Evolutionary conservation across 2,888 invertebrate genomes (phyloP).

Genomic region (Agrenia bidenticulata): DNA sequence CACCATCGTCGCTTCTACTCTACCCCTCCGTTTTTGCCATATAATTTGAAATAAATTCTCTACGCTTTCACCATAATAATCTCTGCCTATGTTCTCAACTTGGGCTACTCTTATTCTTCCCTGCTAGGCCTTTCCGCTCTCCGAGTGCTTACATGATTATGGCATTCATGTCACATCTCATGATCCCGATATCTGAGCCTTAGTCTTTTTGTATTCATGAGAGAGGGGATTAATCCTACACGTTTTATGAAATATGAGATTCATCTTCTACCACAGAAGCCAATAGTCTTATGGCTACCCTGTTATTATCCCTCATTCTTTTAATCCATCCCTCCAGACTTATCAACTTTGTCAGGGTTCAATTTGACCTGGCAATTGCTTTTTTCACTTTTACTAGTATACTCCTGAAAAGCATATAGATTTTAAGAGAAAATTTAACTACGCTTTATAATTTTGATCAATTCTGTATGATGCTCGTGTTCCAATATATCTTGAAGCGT

Average conservation of each 20-base stretch:
- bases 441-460: no score
- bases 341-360: neutral
- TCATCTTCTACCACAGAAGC: slow-evolving; percentile 18
- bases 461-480: no score
- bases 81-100: no score
- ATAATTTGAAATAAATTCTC: slow-evolving; percentile 13
- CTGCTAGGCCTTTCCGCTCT: no score
- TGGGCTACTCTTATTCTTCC: no score
- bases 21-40: neutral
- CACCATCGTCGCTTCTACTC: slow-evolving; percentile 1
- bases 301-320: slow-evolving; percentile 21
- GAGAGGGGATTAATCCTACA: slow-evolving; percentile 17
- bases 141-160: neutral
- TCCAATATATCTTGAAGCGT: no score
- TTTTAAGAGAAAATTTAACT: no score
- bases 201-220: slow-evolving; percentile 14
- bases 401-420: no score
- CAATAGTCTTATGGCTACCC: slow-evolving; percentile 6
- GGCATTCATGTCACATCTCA: slow-evolving; percentile 20
- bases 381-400: no score
- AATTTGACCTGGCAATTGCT: no score
- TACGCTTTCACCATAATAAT: slow-evolving; percentile 16
- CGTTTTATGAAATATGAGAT: slow-evolving; percentile 24
- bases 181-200: slow-evolving; percentile 18
- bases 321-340: slow-evolving; percentile 15